Percentiles rank a stretch among this genome's conserved stretches.
These are phyloP conservation scores for Callaeas wilsoni DNA, from an alignment of 2,113 vertebrate genomes.

Conservation along the genomic window DNA sequence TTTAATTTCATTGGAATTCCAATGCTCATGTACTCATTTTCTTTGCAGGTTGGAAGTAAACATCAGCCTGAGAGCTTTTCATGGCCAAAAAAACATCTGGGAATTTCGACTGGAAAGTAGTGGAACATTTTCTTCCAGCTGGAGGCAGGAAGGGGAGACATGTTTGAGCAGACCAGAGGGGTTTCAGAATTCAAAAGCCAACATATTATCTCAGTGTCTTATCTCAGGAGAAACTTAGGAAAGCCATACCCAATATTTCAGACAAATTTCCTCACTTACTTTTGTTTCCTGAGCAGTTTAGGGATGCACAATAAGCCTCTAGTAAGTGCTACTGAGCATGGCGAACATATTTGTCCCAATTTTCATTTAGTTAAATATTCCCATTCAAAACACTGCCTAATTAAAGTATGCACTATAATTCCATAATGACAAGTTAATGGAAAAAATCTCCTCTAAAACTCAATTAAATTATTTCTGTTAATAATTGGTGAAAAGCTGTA, in stretches of 20 bases:
- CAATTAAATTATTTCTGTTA: slow-evolving; percentile 23
- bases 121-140: not conserved
- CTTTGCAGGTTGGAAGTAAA: not conserved
- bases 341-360: not conserved
- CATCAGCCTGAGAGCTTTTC: not conserved
- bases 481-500: not conserved
- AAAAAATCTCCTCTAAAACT: slow-evolving; percentile 13
- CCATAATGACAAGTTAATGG: slow-evolving; percentile 29
- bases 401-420: slow-evolving; percentile 50
- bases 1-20: not conserved
- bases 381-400: slow-evolving; percentile 37
- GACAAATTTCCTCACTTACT: not conserved
- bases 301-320: not conserved
- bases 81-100: not conserved
- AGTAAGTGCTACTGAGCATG: not conserved
- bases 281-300: not conserved
- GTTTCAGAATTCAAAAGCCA: not conserved
- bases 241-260: not conserved
- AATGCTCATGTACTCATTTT: accelerated
- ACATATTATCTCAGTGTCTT: not conserved
- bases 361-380: slow-evolving; percentile 44
- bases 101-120: not conserved
- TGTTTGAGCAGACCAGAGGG: not conserved
- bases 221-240: not conserved
- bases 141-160: accelerated